phyloP scores from a whole-genome alignment of 1,140 invertebrate species.

The Trichoplusia ni region DNA sequence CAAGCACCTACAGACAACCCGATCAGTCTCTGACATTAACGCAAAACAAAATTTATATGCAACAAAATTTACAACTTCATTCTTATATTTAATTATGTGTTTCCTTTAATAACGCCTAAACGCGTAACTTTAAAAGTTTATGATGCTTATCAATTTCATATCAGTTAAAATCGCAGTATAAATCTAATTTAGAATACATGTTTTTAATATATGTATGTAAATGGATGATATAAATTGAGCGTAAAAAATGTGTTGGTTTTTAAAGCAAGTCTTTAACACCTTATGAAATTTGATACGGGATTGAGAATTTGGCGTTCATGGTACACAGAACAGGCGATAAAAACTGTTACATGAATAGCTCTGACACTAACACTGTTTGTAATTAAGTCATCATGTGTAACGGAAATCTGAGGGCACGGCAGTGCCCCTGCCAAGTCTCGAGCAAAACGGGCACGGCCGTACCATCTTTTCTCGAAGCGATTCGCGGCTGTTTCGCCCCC shows the following conservation, averaged over 20 bases:
- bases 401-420: too few species aligned
- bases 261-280: slow-evolving; percentile 41
- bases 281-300: slow-evolving; percentile 43
- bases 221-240: slow-evolving; percentile 40
- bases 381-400: slow-evolving; percentile 5
- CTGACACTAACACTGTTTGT: not conserved
- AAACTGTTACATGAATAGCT: not conserved
- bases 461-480: too few species aligned
- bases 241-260: slow-evolving; percentile 31
- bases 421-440: too few species aligned
- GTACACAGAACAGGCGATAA: not conserved
- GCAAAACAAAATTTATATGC: slow-evolving; percentile 45
- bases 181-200: slow-evolving; percentile 33
- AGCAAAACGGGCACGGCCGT: too few species aligned
- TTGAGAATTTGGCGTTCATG: slow-evolving; percentile 22
- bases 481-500: too few species aligned
- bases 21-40: slow-evolving; percentile 31
- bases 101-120: slow-evolving; percentile 43
- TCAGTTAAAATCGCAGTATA: slow-evolving; percentile 31
- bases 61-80: slow-evolving; percentile 49
- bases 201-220: slow-evolving; percentile 43
- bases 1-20: not conserved
- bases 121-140: slow-evolving; percentile 47
- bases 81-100: slow-evolving; percentile 47
- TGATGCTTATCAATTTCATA: slow-evolving; percentile 46